Evolutionary conservation across 2,113 vertebrate species (phyloP).

Genomic region (Capricornis sumatraensis): DNA sequence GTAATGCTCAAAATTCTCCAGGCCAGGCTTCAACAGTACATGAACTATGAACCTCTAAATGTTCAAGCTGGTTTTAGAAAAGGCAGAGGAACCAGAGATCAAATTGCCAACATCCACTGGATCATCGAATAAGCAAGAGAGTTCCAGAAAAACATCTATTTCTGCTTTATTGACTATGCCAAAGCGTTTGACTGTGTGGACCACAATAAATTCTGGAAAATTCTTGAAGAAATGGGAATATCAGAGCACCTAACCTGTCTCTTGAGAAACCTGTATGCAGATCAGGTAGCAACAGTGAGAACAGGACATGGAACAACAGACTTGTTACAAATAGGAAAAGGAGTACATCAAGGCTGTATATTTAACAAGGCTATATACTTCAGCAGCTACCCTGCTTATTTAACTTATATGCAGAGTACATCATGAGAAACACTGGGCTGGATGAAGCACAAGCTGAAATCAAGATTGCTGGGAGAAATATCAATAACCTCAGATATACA

Average conservation of each 20-base stretch:
- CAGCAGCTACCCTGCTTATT: background rate
- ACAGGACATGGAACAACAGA: background rate
- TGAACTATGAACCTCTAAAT: background rate
- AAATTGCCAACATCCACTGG: background rate
- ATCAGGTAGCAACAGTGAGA: background rate
- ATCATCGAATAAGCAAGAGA: background rate
- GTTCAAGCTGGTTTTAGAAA: background rate
- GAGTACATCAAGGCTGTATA: rapidly evolving
- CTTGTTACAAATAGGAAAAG: background rate
- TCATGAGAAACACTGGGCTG: background rate
- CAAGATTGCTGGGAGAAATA: background rate
- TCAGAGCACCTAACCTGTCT: background rate
- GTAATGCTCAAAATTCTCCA: background rate
- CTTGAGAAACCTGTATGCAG: background rate
- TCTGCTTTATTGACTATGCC: background rate
- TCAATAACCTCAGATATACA: background rate
- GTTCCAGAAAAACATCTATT: background rate
- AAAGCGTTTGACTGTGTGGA: background rate
- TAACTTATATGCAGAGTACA: background rate
- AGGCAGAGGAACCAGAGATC: background rate
- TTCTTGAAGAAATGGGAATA: background rate
- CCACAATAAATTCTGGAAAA: background rate
- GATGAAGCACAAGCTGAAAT: background rate
- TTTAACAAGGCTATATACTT: background rate
- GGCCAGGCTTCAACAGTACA: background rate